phyloP scores from a whole-genome alignment of 2,113 vertebrate species.

The Pipra filicauda region DNA sequence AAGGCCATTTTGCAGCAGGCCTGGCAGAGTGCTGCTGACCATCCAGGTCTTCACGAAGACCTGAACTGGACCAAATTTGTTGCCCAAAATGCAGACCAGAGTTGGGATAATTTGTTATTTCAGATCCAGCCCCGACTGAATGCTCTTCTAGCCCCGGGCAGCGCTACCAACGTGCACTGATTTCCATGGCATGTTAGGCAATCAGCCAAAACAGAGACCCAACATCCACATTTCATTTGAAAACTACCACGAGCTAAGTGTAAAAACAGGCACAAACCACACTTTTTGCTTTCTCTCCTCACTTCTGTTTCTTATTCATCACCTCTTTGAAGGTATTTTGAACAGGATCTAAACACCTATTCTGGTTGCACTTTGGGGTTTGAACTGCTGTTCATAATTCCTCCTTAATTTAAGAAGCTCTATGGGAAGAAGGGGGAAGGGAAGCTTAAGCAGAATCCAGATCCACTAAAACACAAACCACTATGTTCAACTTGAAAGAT shows the following conservation, averaged over 20 bases:
- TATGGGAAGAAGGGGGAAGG: not conserved
- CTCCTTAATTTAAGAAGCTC: not conserved
- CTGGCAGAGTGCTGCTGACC: accelerated
- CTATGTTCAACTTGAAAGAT: not conserved
- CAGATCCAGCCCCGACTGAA: not conserved
- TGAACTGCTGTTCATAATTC: not conserved
- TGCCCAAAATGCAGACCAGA: not conserved
- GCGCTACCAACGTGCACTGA: not conserved
- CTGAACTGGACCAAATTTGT: not conserved
- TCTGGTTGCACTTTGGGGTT: not conserved
- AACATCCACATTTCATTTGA: not conserved
- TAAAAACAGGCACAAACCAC: not conserved
- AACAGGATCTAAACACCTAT: not conserved
- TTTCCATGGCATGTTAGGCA: not conserved
- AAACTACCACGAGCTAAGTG: not conserved
- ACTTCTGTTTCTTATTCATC: not conserved
- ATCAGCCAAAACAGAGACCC: not conserved
- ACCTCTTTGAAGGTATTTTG: not conserved
- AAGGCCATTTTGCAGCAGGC: not conserved
- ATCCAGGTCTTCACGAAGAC: not conserved
- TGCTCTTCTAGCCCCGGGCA: not conserved
- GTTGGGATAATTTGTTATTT: not conserved
- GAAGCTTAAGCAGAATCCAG: not conserved
- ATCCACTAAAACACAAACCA: not conserved
- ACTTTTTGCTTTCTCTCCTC: not conserved